A percentile compares a stretch with the other conserved stretches of the same genome.
Evolutionary conservation across 2,113 vertebrate species (phyloP).

Genomic region (Formicarius rufipectus): DNA sequence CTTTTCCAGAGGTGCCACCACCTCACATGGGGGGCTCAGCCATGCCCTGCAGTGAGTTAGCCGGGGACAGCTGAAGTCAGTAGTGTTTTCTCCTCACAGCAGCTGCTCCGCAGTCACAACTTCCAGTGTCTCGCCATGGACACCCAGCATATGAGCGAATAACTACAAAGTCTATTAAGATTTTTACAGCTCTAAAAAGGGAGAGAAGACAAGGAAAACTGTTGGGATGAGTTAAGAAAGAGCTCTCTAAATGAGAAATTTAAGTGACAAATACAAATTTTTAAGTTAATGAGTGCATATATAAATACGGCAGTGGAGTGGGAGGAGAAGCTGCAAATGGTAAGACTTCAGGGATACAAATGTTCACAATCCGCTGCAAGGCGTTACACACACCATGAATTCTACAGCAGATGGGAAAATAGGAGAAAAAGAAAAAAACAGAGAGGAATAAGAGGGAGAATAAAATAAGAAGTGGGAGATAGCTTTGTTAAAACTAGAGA

Average conservation of each 20-base stretch:
- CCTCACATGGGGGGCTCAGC: rapidly evolving
- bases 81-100: neutral
- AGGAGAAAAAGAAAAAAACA: neutral
- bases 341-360: neutral
- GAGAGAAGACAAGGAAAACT: neutral
- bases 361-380: neutral
- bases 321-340: neutral
- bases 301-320: rapidly evolving
- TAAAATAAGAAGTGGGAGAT: neutral
- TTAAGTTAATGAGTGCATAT: rapidly evolving
- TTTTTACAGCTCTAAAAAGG: neutral
- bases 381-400: rapidly evolving
- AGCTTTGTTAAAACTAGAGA: neutral
- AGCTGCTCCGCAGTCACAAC: too few species aligned
- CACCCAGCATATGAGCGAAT: neutral
- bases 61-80: neutral
- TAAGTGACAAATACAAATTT: neutral
- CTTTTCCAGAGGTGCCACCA: neutral
- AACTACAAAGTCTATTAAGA: neutral
- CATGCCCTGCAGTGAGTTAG: rapidly evolving
- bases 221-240: neutral
- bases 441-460: neutral
- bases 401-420: neutral
- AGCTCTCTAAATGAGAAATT: neutral
- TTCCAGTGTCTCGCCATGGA: rapidly evolving